A percentile compares a stretch with the other conserved stretches of the same genome.
These are phyloP conservation scores for Blomia tropicalis DNA, from an alignment of 2,888 invertebrate species.

Conservation along the genomic window DNA sequence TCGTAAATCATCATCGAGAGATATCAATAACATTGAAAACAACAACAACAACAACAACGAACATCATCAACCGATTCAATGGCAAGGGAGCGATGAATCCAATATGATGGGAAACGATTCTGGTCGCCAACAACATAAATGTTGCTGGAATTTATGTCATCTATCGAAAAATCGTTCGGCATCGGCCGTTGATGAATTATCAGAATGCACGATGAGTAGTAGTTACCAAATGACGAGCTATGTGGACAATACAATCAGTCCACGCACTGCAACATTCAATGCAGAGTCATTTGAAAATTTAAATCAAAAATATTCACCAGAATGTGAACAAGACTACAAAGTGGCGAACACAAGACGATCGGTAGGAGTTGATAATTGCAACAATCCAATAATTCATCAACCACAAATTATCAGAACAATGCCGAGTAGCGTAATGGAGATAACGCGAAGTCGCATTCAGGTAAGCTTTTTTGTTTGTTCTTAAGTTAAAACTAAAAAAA, in stretches of 20 bases:
- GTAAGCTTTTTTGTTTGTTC: background rate
- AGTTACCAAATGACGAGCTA: slow-evolving; percentile 4
- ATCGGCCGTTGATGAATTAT: background rate
- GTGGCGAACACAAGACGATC: background rate
- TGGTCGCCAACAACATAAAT: background rate
- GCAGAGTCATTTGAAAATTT: background rate
- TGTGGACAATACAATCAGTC: background rate
- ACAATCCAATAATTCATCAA: background rate
- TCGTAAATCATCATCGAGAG: background rate
- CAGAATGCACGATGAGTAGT: slow-evolving; percentile 1
- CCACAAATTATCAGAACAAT: background rate
- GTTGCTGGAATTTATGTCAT: background rate
- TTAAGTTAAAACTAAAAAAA: background rate
- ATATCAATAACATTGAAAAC: background rate
- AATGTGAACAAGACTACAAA: background rate
- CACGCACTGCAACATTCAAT: background rate
- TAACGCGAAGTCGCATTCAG: slow-evolving; percentile 7
- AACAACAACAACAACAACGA: background rate
- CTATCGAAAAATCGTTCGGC: background rate
- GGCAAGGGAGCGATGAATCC: background rate
- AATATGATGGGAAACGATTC: too few species aligned
- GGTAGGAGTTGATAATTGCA: background rate
- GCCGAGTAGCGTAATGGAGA: slow-evolving; percentile 4
- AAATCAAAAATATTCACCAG: background rate
- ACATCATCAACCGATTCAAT: background rate